Evolutionary conservation across 1,140 invertebrate species (phyloP).

Genomic region (Pogonognathellus flavescens): DNA sequence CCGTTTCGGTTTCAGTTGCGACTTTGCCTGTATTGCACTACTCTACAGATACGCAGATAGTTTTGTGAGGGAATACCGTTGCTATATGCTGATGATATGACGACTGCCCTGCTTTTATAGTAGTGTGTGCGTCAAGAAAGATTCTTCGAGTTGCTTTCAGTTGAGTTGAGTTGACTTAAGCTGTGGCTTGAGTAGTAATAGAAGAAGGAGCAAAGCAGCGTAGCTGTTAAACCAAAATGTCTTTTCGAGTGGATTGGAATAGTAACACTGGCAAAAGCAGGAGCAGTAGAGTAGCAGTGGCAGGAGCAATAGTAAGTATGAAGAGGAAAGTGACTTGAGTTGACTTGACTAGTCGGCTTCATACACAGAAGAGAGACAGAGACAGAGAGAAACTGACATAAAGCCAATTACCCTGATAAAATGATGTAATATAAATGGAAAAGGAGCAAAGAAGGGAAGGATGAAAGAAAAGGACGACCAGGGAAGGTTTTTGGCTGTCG

Average conservation of each 20-base stretch:
- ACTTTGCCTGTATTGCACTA: neutral
- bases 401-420: constrained; percentile 65
- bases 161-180: neutral
- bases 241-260: constrained; percentile 36
- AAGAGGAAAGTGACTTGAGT: constrained; percentile 38
- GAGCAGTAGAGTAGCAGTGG: neutral
- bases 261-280: neutral
- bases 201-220: neutral
- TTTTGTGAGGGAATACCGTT: constrained; percentile 6
- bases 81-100: neutral
- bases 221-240: constrained; percentile 22
- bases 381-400: constrained; percentile 59
- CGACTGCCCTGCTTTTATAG: constrained; percentile 6
- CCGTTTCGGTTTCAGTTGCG: constrained; percentile 1
- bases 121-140: neutral
- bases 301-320: too few relatives aligned
- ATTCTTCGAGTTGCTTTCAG: neutral
- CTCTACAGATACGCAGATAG: neutral
- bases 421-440: constrained; percentile 62
- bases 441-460: constrained; percentile 53
- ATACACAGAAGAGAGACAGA: constrained; percentile 45
- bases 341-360: constrained; percentile 23
- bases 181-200: constrained; percentile 12
- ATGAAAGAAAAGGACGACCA: constrained; percentile 31
- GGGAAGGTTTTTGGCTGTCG: constrained; percentile 41